Percentiles rank a stretch among this genome's conserved stretches.
These are phyloP conservation scores for Psettodes erumei DNA, from an alignment of 2,113 vertebrate species.

Conservation along the genomic window DNA sequence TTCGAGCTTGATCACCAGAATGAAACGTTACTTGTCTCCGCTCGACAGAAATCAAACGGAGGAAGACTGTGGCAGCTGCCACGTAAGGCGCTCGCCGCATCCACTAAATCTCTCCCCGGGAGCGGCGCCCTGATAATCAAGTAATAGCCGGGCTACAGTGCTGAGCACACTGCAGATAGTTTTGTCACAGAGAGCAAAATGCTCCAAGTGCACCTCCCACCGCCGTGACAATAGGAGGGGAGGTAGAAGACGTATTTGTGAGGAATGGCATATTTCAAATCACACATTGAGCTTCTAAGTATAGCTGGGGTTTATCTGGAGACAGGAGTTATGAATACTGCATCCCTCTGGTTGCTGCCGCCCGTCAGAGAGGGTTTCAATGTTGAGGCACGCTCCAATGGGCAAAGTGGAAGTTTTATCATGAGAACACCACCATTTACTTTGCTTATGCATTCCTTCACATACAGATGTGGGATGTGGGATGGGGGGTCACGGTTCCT, in stretches of 20 bases:
- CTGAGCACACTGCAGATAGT: conserved; percentile 61
- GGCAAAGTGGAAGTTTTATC: conserved; percentile 72
- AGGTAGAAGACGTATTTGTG: conserved; percentile 59
- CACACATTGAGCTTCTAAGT: conserved; percentile 73
- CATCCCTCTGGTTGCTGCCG: conserved; percentile 70
- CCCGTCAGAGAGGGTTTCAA: conserved; percentile 77
- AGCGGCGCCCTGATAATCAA: conserved; percentile 55
- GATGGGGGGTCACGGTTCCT: conserved; percentile 20
- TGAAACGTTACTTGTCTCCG: conserved; percentile 40
- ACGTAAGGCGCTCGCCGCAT: conserved; percentile 47
- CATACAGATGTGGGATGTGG: conserved; percentile 38
- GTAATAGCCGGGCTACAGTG: conserved; percentile 63
- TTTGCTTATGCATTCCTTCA: conserved; percentile 50
- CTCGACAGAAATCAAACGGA: conserved; percentile 44
- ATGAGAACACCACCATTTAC: conserved; percentile 60
- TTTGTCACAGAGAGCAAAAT: conserved; percentile 54
- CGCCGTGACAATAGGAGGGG: conserved; percentile 56
- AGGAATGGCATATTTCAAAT: conserved; percentile 70
- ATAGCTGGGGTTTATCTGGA: conserved; percentile 73
- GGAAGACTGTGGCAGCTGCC: conserved; percentile 42
- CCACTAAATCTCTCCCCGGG: conserved; percentile 59
- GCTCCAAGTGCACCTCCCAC: conserved; percentile 50
- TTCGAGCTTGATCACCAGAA: conserved; percentile 37
- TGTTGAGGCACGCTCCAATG: conserved; percentile 75
- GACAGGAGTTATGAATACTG: conserved; percentile 78